Evolutionary conservation across 1,140 invertebrate species (phyloP), one percentile per base, ranked within the genome.

Genomic region (Pseudomyrmex pallidus): DNA sequence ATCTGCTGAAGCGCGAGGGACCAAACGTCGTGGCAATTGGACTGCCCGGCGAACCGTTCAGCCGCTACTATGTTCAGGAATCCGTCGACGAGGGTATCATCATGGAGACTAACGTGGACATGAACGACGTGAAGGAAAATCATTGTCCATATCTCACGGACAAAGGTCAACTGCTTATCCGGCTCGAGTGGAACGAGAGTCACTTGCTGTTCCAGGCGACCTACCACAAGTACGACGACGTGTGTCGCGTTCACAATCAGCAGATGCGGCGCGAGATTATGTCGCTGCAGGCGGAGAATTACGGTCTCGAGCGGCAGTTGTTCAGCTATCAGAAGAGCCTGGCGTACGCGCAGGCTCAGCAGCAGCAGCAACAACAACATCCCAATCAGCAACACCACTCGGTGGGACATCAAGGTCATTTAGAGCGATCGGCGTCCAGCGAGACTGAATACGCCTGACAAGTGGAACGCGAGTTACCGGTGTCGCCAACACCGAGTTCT

Each of bases 181-280:
- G 98, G 85, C 95, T 98, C 1, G 97, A 98, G 91, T 98, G 97
- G 97, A 96, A 97, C 86, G 97, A 98, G 91, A 97, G 97, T 54
- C 97, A 98, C 87, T 94, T 98, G 59, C 95, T 98, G 9, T 97
- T 98, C 92, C 97, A 97, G 91, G 97, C 97, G 61, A 97, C 97
- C 63, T 98, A 98, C 92, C 97, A 98, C 93, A 97, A 97, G 90
- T 97, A 98, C 91, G 98, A 98, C 92, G 97, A 98, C 92, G 96
- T 98, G 25, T 96, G 96, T 83, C 95, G 97, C 76, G 95, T 97
- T 73, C 98, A 98, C 92, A 97, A 97, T 92, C 97, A 97, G 90
- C 97, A 98, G 93, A 98, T 98, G 97, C 96, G 97, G 91, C 95
- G 97, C 48, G 98, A 98, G 93, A 97, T 98, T 80, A 95, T 96